Conservation (phyloP, 2,888 invertebrate genomes). For the Parapristionchus giblindavisi region DNA sequence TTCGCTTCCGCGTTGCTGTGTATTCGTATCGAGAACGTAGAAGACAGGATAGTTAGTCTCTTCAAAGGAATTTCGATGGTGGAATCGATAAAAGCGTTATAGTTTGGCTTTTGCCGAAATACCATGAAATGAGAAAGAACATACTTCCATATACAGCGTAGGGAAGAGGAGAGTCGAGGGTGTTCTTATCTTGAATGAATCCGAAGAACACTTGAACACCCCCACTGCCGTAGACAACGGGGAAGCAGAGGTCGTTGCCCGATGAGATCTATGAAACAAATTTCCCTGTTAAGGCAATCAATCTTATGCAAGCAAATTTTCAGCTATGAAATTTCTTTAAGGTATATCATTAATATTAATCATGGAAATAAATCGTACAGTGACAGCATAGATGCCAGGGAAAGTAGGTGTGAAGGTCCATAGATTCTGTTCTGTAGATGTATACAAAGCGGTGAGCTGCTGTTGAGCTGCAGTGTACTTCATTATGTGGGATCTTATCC, state of each 20-base stretch:
- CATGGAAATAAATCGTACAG: background rate
- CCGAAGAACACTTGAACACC: background rate
- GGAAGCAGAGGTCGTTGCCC: background rate
- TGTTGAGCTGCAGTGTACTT: too few species aligned
- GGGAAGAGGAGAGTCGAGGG: background rate
- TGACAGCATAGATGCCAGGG: conserved; percentile 18
- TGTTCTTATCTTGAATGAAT: conserved; percentile 9
- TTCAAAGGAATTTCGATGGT: background rate
- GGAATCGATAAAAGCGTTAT: too few species aligned
- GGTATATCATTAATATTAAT: background rate
- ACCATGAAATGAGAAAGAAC: background rate
- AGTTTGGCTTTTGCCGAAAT: too few species aligned
- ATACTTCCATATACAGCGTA: conserved; percentile 20
- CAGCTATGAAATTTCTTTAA: background rate
- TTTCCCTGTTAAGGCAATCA: too few species aligned
- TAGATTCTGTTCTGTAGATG: background rate
- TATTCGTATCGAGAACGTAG: conserved; percentile 1
- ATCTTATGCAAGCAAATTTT: background rate
- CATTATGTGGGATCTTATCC: too few species aligned
- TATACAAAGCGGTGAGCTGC: background rate
- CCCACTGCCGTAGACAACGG: background rate
- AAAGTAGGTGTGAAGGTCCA: background rate
- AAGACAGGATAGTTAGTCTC: conserved; percentile 20
- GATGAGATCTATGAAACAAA: background rate
- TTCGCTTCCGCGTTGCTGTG: background rate